These are phyloP conservation scores for Archilochus colubris DNA, from an alignment of 2,113 vertebrate genomes.

Conservation along the genomic window DNA sequence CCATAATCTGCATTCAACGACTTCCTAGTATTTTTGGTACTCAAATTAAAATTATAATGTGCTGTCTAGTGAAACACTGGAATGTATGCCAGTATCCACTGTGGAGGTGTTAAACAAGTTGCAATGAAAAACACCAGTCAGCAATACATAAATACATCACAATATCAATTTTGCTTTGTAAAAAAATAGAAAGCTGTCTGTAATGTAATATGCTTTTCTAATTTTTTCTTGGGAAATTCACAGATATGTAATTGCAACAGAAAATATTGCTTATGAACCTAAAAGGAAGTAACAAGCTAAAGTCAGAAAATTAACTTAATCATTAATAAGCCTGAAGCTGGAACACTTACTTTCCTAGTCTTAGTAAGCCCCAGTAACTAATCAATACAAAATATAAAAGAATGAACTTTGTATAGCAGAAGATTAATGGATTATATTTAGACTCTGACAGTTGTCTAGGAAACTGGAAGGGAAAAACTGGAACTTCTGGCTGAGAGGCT, in stretches of 20 bases:
- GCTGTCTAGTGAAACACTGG: not conserved
- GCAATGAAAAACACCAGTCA: not conserved
- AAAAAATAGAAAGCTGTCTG: not conserved
- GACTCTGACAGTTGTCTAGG: conserved; percentile 37
- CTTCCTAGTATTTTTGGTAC: not conserved
- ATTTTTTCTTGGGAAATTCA: not conserved
- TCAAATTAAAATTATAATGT: not conserved
- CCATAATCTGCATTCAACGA: not conserved
- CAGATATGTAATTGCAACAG: not conserved
- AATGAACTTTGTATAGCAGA: not conserved
- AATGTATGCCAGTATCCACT: not conserved
- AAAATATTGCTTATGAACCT: not conserved
- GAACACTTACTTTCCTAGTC: not conserved
- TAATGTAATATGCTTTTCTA: not conserved
- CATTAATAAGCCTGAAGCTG: not conserved
- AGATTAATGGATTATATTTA: conserved; percentile 47
- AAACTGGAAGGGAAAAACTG: not conserved
- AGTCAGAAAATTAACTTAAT: not conserved
- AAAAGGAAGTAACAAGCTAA: not conserved
- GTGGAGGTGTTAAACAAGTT: not conserved
- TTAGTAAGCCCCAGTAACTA: not conserved
- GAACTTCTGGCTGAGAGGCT: conserved; percentile 12
- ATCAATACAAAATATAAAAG: conserved; percentile 29
- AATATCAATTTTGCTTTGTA: not conserved
- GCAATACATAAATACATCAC: not conserved